A percentile compares a stretch with the other conserved stretches of the same genome.
These are phyloP conservation scores for Lycodopsis pacificus DNA, from an alignment of 2,797 vertebrate species.

Conservation along the genomic window DNA sequence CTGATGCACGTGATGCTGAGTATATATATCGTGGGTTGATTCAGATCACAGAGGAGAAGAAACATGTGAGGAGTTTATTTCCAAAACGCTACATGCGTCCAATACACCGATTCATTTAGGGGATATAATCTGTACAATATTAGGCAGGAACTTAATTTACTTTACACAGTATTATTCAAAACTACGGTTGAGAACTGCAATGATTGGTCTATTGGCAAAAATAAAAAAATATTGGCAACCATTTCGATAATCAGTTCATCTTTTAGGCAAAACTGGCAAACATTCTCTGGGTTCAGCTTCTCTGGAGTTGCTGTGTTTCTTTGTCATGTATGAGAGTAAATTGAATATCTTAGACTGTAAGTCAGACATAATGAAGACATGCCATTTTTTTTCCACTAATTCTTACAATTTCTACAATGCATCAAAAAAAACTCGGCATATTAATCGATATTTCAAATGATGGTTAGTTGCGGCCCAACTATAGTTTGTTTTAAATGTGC, in stretches of 20 bases:
- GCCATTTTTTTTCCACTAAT: background rate
- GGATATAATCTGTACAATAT: slow-evolving; percentile 60
- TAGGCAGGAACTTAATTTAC: slow-evolving; percentile 15
- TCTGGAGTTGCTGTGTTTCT: background rate
- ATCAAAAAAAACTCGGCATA: background rate
- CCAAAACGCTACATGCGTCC: slow-evolving; percentile 46
- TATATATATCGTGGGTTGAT: slow-evolving; percentile 54
- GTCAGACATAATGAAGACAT: background rate
- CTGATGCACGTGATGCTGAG: slow-evolving; percentile 62
- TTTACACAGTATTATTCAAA: slow-evolving; percentile 31
- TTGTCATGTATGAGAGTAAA: background rate
- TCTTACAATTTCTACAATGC: slow-evolving; percentile 19
- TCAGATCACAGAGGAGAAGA: slow-evolving; percentile 66
- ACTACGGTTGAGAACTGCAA: slow-evolving; percentile 35
- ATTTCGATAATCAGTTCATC: background rate
- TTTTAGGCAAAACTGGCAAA: slow-evolving; percentile 1
- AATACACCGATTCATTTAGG: slow-evolving; percentile 36
- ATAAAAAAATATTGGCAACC: background rate
- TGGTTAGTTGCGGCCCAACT: slow-evolving; percentile 4
- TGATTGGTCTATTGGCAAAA: background rate
- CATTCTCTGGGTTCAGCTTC: background rate
- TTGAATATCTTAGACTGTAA: background rate
- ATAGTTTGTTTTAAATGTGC: slow-evolving; percentile 26
- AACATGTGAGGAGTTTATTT: slow-evolving; percentile 51
- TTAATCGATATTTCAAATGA: background rate